Evolutionary conservation across 2,888 invertebrate species (phyloP).

Genomic region (Amitus sp.): DNA sequence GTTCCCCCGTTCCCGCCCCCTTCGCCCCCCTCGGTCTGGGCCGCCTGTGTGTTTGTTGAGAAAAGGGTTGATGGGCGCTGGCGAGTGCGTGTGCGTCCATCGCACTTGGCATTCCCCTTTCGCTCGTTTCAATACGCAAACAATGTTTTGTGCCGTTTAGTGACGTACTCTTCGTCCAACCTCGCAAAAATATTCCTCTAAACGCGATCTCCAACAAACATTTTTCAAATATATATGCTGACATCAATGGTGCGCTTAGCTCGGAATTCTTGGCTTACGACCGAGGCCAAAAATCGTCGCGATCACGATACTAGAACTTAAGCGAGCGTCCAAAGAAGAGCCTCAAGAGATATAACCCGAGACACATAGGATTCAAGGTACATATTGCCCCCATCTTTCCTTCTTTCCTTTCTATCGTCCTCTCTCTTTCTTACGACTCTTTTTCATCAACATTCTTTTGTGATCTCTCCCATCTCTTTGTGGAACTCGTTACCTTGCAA

Average conservation of each 20-base stretch:
- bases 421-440: no score
- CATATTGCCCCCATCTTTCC: no score
- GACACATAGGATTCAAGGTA: slow-evolving; percentile 5
- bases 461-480: no score
- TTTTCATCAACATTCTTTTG: no score
- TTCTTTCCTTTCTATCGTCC: no score
- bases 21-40: no score
- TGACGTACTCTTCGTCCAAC: slow-evolving; percentile 7
- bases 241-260: slow-evolving; percentile 44
- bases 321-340: slow-evolving; percentile 12
- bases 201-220: slow-evolving; percentile 1
- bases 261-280: slow-evolving; percentile 20
- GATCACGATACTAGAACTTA: slow-evolving; percentile 2
- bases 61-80: no score
- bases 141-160: slow-evolving; percentile 25
- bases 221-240: slow-evolving; percentile 12
- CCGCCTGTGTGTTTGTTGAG: no score
- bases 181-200: neutral
- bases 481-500: no score
- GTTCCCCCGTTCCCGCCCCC: no score
- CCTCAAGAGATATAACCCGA: no score
- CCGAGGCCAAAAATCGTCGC: slow-evolving; percentile 2
- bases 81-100: no score
- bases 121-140: slow-evolving; percentile 12
- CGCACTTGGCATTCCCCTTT: slow-evolving; percentile 15